Evolutionary conservation across 2,113 vertebrate genomes (phyloP).

Genomic region (Callipepla squamata): DNA sequence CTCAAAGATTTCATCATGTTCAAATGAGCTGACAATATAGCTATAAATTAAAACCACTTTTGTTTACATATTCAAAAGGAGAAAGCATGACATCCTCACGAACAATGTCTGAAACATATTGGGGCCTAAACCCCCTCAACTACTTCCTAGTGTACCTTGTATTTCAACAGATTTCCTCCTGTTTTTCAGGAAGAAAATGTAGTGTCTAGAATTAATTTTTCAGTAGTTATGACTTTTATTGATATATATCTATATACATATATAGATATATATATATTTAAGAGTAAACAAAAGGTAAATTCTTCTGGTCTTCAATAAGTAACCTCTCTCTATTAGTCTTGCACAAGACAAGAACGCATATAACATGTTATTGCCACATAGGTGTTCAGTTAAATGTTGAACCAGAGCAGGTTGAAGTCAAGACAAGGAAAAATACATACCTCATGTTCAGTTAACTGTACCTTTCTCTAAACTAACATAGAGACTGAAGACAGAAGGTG

Average conservation of each 20-base stretch:
- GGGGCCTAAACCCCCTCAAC: neutral
- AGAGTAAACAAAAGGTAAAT: neutral
- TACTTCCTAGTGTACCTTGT: neutral
- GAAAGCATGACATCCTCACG: neutral
- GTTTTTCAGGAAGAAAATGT: neutral
- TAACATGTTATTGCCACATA: neutral
- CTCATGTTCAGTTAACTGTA: neutral
- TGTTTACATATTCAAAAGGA: neutral
- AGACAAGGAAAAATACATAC: neutral
- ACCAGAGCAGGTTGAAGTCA: neutral
- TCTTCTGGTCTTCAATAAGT: neutral
- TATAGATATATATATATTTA: no score
- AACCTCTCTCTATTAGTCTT: neutral
- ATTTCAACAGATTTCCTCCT: neutral
- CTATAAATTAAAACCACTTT: neutral
- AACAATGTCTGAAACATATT: neutral
- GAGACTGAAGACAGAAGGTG: neutral
- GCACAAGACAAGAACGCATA: neutral
- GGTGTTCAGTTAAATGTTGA: neutral
- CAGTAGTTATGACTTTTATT: neutral
- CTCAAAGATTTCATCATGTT: neutral
- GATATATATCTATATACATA: neutral
- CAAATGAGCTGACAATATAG: neutral
- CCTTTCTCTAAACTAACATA: slow-evolving; percentile 2
- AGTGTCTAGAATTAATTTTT: neutral